Evolutionary conservation across 2,888 invertebrate species (phyloP).

Genomic region (Mesorhabditis sp.): DNA sequence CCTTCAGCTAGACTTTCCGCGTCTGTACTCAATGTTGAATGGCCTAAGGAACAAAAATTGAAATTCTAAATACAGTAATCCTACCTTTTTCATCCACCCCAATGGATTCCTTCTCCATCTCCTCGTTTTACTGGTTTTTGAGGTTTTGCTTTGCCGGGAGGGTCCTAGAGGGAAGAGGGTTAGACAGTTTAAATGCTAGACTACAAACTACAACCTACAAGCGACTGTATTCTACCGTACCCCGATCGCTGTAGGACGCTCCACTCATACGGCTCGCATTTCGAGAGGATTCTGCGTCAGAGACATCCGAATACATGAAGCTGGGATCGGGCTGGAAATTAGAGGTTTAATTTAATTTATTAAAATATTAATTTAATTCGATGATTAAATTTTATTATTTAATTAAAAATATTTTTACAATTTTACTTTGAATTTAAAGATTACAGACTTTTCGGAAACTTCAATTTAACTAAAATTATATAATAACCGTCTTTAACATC

Average conservation of each 20-base stretch:
- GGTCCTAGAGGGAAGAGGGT: not conserved
- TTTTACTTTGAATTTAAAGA: no score
- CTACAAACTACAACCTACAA: no score
- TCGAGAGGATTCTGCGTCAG: not conserved
- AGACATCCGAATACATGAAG: not conserved
- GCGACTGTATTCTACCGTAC: not conserved
- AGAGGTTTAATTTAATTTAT: not conserved
- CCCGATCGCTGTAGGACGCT: not conserved
- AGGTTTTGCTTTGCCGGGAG: conserved; percentile 1
- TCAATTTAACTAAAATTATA: no score
- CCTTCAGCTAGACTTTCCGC: conserved; percentile 8
- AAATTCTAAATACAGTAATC: not conserved
- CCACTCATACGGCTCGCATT: conserved; percentile 5
- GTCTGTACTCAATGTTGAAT: not conserved
- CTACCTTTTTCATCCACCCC: conserved; percentile 1
- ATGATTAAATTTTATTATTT: no score
- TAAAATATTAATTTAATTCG: no score
- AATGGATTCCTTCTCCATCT: not conserved
- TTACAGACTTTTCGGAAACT: no score
- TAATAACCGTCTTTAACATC: no score
- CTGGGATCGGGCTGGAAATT: not conserved
- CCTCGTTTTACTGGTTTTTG: not conserved
- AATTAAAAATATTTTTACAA: no score
- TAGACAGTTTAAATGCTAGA: no score
- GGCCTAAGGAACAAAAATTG: not conserved